These are phyloP conservation scores for Cavia porcellus DNA, from an alignment of 2,113 vertebrate species.

Conservation along the genomic window DNA sequence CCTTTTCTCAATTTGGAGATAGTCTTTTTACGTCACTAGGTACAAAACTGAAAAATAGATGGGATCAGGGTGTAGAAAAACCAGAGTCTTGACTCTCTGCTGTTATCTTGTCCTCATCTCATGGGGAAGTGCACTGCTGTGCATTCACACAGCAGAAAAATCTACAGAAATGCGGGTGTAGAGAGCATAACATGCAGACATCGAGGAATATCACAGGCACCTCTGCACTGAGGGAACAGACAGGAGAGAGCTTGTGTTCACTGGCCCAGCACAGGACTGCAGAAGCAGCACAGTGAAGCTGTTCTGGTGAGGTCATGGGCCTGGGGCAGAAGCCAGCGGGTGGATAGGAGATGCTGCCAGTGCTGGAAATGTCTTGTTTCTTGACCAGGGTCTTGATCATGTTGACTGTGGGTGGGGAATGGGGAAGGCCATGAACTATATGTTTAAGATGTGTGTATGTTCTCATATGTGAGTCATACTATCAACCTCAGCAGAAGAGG, in stretches of 20 bases:
- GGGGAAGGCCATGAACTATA: background rate
- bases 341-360: background rate
- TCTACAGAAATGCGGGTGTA: background rate
- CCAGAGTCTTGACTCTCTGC: too few relatives aligned
- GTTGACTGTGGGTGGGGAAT: background rate
- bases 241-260: background rate
- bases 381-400: background rate
- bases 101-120: background rate
- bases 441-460: background rate
- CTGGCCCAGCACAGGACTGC: background rate
- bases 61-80: too few relatives aligned
- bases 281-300: background rate
- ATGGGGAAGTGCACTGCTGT: background rate
- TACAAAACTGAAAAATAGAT: background rate
- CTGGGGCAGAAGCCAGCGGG: background rate
- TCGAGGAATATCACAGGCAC: background rate
- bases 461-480: background rate
- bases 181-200: background rate
- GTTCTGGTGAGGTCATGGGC: background rate
- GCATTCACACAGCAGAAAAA: background rate
- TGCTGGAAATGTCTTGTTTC: background rate
- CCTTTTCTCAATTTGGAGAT: background rate
- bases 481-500: background rate
- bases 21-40: background rate
- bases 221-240: background rate